These are phyloP conservation scores for Myocastor coypus DNA, from an alignment of 2,113 vertebrate genomes.

Conservation along the genomic window DNA sequence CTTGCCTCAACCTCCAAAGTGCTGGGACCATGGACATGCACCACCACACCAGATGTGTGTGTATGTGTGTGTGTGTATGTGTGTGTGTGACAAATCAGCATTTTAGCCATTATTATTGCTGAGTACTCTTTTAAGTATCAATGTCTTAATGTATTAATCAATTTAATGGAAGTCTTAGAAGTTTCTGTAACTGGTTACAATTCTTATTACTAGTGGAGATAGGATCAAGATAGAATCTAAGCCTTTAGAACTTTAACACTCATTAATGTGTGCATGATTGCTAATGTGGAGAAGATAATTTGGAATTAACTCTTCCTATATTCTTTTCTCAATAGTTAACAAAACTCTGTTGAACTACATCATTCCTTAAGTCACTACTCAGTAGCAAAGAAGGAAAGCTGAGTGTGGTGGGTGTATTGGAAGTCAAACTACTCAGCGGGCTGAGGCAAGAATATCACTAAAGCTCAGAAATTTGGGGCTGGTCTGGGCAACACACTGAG, in stretches of 20 bases:
- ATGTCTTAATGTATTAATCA: slow-evolving; percentile 2
- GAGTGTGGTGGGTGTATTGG: neutral
- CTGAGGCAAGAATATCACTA: neutral
- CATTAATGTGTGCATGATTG: neutral
- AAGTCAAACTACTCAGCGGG: neutral
- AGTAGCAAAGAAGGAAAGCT: neutral
- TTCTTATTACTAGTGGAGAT: neutral
- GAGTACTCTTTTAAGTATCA: neutral
- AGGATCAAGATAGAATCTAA: too few relatives aligned
- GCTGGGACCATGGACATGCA: neutral
- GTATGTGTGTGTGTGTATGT: neutral
- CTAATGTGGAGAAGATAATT: neutral
- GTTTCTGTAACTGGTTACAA: neutral
- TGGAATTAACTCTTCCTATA: neutral
- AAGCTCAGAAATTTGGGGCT: neutral
- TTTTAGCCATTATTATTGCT: neutral
- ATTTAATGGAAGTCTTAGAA: neutral
- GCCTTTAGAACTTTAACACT: neutral
- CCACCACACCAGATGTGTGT: neutral
- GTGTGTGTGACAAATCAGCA: neutral
- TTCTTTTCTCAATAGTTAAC: neutral
- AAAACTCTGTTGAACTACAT: neutral
- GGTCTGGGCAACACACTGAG: neutral
- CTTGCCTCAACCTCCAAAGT: neutral
- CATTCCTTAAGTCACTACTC: neutral